phyloP scores from a whole-genome alignment of 2,113 vertebrate genomes.

The Electrona antarctica region DNA sequence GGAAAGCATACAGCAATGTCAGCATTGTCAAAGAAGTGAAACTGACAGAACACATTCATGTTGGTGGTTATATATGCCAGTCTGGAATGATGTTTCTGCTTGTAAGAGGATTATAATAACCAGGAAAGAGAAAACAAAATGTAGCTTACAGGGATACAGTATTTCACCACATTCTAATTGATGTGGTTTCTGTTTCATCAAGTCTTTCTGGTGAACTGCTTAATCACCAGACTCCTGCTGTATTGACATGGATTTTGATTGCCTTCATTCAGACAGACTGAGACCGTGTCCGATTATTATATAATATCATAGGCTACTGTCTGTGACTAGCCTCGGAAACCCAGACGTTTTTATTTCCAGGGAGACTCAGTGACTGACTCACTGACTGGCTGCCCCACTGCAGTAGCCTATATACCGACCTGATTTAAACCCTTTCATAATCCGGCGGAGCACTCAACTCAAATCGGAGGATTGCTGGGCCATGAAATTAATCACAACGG shows the following conservation, averaged over 20 bases:
- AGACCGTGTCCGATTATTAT: not conserved
- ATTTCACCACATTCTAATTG: not conserved
- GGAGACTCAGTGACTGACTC: too few relatives aligned
- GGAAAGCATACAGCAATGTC: not conserved
- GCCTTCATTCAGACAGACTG: too few relatives aligned
- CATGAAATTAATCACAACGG: conserved; percentile 41
- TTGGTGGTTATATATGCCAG: conserved; percentile 10
- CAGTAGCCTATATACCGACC: not conserved
- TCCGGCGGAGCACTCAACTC: conserved; percentile 54
- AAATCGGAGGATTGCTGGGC: conserved; percentile 62
- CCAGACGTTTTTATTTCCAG: too few relatives aligned
- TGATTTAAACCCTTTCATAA: conserved; percentile 38
- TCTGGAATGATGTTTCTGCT: conserved; percentile 31
- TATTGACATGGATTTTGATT: not conserved
- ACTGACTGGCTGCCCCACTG: not conserved
- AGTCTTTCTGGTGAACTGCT: not conserved
- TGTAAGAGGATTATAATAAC: conserved; percentile 66
- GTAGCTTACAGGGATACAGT: conserved; percentile 16
- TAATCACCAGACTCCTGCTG: not conserved
- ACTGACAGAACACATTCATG: conserved; percentile 35
- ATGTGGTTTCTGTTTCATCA: not conserved
- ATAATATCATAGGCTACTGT: not conserved
- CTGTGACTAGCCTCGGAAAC: too few relatives aligned
- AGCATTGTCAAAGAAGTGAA: not conserved
- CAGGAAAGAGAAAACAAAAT: conserved; percentile 38